Conservation (phyloP, 2,113 vertebrate genomes). For the Seriola dumerili region DNA sequence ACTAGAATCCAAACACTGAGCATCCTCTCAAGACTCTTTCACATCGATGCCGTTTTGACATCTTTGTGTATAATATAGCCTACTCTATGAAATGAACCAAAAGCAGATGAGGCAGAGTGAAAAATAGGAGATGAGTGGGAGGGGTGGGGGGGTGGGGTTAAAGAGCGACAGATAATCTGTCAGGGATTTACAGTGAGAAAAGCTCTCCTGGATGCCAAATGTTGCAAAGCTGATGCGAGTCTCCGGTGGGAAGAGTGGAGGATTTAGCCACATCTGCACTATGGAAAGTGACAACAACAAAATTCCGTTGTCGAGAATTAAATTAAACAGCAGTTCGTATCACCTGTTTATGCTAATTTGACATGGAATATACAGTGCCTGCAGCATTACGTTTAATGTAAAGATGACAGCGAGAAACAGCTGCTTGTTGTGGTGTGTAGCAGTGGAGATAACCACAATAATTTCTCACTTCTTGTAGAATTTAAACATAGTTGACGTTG, state of each 20-base stretch:
- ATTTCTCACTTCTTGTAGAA: background rate
- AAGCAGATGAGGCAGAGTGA: constrained; percentile 42
- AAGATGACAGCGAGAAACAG: constrained; percentile 23
- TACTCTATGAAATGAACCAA: constrained; percentile 52
- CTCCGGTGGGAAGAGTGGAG: constrained; percentile 41
- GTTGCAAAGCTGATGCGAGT: constrained; percentile 45
- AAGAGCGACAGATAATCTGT: constrained; percentile 57
- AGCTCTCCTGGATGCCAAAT: constrained; percentile 54
- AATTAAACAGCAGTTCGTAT: constrained; percentile 38
- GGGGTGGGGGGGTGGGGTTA: background rate
- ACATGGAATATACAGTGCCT: background rate
- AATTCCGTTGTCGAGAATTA: constrained; percentile 36
- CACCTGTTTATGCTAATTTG: constrained; percentile 42
- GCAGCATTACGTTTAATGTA: constrained; percentile 20
- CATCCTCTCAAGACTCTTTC: constrained; percentile 51
- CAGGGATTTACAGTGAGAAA: constrained; percentile 49
- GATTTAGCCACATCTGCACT: constrained; percentile 64
- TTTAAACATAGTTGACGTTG: background rate
- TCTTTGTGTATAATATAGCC: constrained; percentile 29
- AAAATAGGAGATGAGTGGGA: constrained; percentile 1
- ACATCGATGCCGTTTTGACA: constrained; percentile 72
- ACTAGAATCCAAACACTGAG: constrained; percentile 37
- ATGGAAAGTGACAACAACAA: constrained; percentile 52
- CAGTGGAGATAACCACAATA: background rate
- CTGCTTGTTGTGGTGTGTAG: background rate